A percentile compares a stretch with the other conserved stretches of the same genome.
Evolutionary conservation across 2,113 vertebrate species (phyloP).

Genomic region (Taxidea taxus): DNA sequence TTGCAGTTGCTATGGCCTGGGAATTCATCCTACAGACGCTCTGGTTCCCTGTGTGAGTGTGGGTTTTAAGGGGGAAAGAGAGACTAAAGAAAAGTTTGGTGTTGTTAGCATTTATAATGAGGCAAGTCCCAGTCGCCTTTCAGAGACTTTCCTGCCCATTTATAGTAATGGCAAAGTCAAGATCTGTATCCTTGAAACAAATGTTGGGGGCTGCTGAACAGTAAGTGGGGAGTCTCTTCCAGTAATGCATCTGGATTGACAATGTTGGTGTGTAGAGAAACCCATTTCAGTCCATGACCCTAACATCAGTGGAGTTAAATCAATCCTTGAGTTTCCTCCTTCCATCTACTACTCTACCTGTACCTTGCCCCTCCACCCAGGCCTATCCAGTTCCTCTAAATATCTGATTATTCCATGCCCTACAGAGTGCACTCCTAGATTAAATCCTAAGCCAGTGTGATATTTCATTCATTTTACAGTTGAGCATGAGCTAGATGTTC

Average conservation of each 20-base stretch:
- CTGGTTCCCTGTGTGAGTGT: constrained; percentile 20
- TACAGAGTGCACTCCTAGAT: background rate
- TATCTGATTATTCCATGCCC: background rate
- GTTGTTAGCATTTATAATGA: constrained; percentile 43
- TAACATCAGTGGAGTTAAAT: background rate
- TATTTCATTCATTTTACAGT: background rate
- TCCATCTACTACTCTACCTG: background rate
- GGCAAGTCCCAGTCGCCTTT: background rate
- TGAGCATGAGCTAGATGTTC: background rate
- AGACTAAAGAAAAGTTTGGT: constrained; percentile 61
- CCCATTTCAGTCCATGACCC: too few species aligned
- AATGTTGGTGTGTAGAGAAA: background rate
- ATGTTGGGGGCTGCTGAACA: background rate
- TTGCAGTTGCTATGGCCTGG: constrained; percentile 69
- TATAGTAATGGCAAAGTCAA: background rate
- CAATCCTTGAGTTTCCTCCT: background rate
- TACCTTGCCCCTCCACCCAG: too few species aligned
- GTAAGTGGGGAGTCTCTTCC: background rate
- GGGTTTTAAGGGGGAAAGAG: constrained; percentile 22
- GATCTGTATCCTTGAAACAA: constrained; percentile 45
- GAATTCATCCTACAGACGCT: constrained; percentile 61
- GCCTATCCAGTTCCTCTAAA: background rate
- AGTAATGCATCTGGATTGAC: background rate
- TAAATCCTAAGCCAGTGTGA: background rate
- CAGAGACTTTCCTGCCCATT: background rate